Evolutionary conservation across 2,797 vertebrate species (phyloP), one percentile per base, ranked within the genome.

Genomic region (Bovichtus variegatus): DNA sequence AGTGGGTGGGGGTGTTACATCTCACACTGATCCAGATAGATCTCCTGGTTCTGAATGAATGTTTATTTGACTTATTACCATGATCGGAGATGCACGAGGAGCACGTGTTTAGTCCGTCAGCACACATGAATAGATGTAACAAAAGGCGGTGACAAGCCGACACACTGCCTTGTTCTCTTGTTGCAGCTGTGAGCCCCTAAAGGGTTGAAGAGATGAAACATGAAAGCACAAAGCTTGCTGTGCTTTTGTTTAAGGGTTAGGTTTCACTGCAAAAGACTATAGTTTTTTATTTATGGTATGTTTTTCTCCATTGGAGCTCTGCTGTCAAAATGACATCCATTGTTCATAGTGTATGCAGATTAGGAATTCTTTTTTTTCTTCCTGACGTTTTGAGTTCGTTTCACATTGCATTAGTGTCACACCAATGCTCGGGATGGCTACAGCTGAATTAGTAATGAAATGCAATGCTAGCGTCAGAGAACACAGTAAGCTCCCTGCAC

Each of bases 361-460:
- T 51, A 81, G 67, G 62, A 72, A 73, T 81, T 54, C 0, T 64
- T 79, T 71, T 66, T 68, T 74, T 60, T 44, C 71, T 75, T 83
- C 78, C 59, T 59, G 40, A 71, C 84, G 77, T 89, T 89, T 87
- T 83, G 74, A 89, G 87, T 71, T 61, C 27, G 44, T 88, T 92
- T 94, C 91, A 92, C 87, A 80, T 87, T 87, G 91, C 82, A 93
- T 95, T 89, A 94, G 72, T 82, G 74, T 94, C 92, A 93, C 76
- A 81, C 88, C 90, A 90, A 93, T 89, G 84, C 88, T 74, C 55
- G 40, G 82, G 86, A 89, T 84, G 88, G 88, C 88, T 87, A 51
- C 82, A 78, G 86, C 88, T 95, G 91, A 95, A 95, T 95, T 92
- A 94, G 93, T 95, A 87, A 95, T 94, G 94, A 93, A 92, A 88